Evolutionary conservation across 2,113 vertebrate species (phyloP).

Genomic region (Cryptomyrus ogoouensis): DNA sequence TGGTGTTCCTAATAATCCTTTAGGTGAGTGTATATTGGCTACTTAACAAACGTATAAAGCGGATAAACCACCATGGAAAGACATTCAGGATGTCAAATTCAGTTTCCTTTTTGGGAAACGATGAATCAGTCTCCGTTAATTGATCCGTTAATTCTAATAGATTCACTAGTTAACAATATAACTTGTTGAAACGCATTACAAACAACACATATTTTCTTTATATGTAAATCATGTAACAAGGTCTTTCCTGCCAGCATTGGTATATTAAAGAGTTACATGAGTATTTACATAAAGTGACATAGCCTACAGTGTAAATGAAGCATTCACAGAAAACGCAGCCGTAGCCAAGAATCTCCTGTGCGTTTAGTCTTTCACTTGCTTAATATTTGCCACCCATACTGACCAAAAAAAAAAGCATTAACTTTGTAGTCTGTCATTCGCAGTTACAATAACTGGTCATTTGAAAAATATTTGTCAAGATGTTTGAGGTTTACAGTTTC

Average conservation of each 20-base stretch:
- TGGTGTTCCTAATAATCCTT: no score
- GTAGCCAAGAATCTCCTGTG: background rate
- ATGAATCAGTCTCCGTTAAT: background rate
- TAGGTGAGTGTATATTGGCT: no score
- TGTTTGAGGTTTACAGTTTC: background rate
- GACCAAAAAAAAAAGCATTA: background rate
- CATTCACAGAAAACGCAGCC: background rate
- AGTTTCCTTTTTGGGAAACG: background rate
- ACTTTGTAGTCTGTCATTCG: background rate
- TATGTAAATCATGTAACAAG: background rate
- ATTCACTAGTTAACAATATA: background rate
- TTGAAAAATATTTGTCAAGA: background rate
- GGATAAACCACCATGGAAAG: background rate
- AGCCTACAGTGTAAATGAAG: background rate
- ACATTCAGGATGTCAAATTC: background rate
- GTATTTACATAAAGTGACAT: background rate
- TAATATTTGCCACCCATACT: background rate
- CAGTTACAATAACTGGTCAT: background rate
- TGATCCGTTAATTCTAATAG: background rate
- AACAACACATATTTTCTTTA: background rate
- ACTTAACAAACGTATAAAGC: background rate
- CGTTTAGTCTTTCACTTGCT: background rate
- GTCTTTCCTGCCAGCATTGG: background rate
- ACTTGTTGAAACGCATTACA: background rate
- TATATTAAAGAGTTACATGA: background rate